Conservation (phyloP, 2,888 invertebrate species). For the Arenicola marina region DNA sequence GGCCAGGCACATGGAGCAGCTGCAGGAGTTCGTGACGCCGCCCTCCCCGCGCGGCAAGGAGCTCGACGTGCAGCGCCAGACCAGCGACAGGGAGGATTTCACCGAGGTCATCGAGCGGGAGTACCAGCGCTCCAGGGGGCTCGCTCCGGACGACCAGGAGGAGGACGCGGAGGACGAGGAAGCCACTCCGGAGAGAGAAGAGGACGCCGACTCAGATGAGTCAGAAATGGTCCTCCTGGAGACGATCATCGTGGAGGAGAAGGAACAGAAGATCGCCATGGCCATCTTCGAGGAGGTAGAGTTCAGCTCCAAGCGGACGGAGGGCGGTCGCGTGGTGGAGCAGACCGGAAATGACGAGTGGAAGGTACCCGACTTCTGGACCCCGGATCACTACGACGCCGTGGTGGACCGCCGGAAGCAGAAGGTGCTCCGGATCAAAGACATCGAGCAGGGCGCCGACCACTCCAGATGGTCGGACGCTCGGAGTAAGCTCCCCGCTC, state of each 20-base stretch:
- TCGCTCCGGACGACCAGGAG: neutral
- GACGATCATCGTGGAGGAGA: conserved; percentile 23
- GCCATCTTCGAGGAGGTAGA: conserved; percentile 31
- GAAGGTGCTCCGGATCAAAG: conserved; percentile 21
- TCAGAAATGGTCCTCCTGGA: conserved; percentile 25
- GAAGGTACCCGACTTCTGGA: conserved; percentile 18
- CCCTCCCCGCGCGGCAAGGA: neutral
- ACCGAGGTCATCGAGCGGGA: neutral
- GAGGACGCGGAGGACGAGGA: neutral
- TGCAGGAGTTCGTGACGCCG: neutral
- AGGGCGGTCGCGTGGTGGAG: conserved; percentile 10
- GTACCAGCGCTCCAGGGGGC: neutral
- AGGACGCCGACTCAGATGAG: neutral
- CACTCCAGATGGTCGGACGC: neutral
- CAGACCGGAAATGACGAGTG: neutral
- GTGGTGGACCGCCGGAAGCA: conserved; percentile 25
- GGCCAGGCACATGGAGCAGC: neutral
- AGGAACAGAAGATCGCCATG: conserved; percentile 29
- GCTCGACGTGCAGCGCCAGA: neutral
- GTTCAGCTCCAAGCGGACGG: conserved; percentile 21
- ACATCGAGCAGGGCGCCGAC: conserved; percentile 17
- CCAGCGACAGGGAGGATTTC: neutral
- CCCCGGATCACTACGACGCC: conserved; percentile 22
- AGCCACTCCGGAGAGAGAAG: neutral
- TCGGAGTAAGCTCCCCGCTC: neutral